Evolutionary conservation across 2,113 vertebrate genomes (phyloP).

Genomic region (Crotalus viridis): DNA sequence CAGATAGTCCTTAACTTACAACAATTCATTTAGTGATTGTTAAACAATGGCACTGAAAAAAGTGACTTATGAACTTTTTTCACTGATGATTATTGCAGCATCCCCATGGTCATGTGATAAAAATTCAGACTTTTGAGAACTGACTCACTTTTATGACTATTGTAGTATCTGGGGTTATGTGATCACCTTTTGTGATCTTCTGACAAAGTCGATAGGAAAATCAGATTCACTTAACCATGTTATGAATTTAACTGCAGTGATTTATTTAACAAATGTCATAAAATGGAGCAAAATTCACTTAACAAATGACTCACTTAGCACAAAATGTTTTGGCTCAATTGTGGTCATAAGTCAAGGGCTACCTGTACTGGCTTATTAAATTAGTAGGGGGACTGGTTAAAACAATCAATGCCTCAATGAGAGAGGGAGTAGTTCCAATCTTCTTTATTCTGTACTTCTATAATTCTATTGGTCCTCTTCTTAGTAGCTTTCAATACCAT

Average conservation of each 20-base stretch:
- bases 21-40: background rate
- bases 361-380: background rate
- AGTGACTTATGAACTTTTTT: background rate
- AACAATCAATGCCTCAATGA: background rate
- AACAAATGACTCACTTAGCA: no score
- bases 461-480: background rate
- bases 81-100: background rate
- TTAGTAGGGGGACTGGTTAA: background rate
- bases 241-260: background rate
- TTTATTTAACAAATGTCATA: background rate
- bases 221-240: background rate
- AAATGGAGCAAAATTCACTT: background rate
- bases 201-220: background rate
- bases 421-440: background rate
- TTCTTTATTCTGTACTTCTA: background rate
- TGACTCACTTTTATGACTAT: background rate
- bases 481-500: background rate
- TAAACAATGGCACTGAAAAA: background rate
- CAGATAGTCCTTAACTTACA: background rate
- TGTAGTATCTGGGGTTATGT: background rate
- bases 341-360: background rate
- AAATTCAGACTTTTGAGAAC: background rate
- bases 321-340: no score
- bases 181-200: background rate
- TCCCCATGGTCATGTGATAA: background rate